phyloP scores from a whole-genome alignment of 1,140 invertebrate species.

The Vollenhovia emeryi region DNA sequence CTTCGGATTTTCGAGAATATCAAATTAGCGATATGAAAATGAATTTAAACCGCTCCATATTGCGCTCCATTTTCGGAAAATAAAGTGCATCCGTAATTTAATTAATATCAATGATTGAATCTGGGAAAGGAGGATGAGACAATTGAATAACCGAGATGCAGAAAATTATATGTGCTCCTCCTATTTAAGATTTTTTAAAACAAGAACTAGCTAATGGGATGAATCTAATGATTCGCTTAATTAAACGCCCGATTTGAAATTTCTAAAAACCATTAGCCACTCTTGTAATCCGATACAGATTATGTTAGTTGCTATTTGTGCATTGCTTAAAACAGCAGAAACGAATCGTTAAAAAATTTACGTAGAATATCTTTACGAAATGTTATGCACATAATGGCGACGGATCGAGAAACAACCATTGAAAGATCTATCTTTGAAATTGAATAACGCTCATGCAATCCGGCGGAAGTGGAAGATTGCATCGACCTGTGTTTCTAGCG shows the following conservation, averaged over 20 bases:
- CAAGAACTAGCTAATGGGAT: background rate
- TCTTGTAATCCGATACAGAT: background rate
- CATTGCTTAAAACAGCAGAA: background rate
- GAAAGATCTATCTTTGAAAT: constrained; percentile 19
- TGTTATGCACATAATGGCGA: background rate
- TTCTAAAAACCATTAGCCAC: background rate
- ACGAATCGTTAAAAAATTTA: background rate
- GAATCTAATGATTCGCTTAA: background rate
- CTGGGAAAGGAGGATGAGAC: background rate
- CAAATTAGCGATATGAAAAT: background rate
- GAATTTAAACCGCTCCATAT: background rate
- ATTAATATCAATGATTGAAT: background rate
- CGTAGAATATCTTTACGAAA: background rate
- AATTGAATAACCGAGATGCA: background rate
- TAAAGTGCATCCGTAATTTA: background rate
- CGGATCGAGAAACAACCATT: background rate
- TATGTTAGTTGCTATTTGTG: background rate
- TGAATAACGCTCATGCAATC: constrained; percentile 58
- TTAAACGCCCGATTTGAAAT: background rate
- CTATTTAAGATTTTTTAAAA: background rate
- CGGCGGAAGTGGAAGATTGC: constrained; percentile 47
- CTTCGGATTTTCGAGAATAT: constrained; percentile 22
- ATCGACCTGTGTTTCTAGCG: constrained; percentile 69
- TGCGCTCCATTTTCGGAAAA: background rate
- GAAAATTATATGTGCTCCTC: no score